These are phyloP conservation scores for Periplaneta americana DNA, from an alignment of 1,140 invertebrate genomes.

Conservation along the genomic window DNA sequence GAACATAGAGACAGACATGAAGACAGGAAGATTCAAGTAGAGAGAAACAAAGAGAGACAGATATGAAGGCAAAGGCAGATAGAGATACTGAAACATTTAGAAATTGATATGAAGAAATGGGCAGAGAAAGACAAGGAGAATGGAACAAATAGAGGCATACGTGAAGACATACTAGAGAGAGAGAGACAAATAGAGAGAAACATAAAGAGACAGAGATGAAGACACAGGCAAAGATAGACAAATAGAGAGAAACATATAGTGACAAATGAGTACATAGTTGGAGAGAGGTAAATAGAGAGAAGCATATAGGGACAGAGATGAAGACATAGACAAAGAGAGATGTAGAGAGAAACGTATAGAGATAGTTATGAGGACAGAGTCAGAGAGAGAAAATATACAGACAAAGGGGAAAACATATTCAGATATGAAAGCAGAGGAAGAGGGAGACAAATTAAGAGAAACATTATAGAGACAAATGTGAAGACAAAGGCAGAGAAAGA, in stretches of 20 bases:
- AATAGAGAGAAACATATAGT: not conserved
- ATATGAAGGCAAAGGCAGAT: not conserved
- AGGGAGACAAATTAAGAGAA: no score
- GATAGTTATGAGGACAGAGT: not conserved
- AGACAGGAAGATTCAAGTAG: not conserved
- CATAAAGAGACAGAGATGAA: not conserved
- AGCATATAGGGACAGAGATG: not conserved
- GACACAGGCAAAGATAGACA: not conserved
- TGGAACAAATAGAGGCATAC: not conserved
- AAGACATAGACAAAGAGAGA: not conserved
- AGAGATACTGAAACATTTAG: not conserved
- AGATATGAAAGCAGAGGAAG: no score
- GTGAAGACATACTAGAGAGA: not conserved
- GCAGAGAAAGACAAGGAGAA: not conserved
- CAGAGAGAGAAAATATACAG: not conserved
- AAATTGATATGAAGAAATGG: not conserved
- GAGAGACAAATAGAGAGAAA: not conserved
- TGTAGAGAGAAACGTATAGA: not conserved
- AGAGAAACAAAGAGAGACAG: not conserved
- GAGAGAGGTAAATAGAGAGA: not conserved
- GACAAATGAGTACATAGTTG: not conserved
- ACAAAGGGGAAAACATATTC: no score
- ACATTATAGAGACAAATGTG: no score
- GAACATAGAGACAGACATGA: not conserved
- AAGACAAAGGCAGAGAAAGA: no score